A percentile compares a stretch with the other conserved stretches of the same genome.
phyloP scores from a whole-genome alignment of 2,797 vertebrate species.

The Psittacula echo region DNA sequence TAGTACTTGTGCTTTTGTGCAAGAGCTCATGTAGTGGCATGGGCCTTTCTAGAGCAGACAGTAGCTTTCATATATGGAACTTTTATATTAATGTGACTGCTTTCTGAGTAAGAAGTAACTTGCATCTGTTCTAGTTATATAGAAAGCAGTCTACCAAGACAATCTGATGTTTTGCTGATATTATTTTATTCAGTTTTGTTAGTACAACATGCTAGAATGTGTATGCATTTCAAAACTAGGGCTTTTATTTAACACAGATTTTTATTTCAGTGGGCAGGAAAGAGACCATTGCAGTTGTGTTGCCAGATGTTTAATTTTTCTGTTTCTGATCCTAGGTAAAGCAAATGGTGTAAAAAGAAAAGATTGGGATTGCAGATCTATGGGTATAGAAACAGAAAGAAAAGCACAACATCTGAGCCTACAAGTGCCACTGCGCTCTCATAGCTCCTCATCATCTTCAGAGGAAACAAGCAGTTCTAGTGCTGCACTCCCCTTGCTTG shows the following conservation, averaged over 20 bases:
- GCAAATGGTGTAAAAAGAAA: constrained; percentile 81
- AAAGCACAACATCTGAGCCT: constrained; percentile 91
- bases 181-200: background rate
- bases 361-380: constrained; percentile 84
- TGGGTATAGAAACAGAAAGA: constrained; percentile 85
- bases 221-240: background rate
- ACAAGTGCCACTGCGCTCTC: constrained; percentile 91
- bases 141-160: background rate
- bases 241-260: background rate
- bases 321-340: constrained; percentile 76
- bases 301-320: background rate
- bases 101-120: background rate
- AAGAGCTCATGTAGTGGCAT: background rate
- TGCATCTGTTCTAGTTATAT: background rate
- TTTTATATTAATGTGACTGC: background rate
- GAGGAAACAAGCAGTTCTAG: constrained; percentile 96
- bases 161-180: background rate
- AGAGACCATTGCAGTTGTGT: background rate
- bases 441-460: constrained; percentile 94
- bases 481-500: constrained; percentile 90
- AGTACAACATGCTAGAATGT: background rate
- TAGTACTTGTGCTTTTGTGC: background rate
- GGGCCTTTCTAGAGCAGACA: background rate
- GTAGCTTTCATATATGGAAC: background rate
- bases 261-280: background rate